These are phyloP conservation scores for Belgica antarctica DNA, from an alignment of 2,888 invertebrate genomes.

Conservation along the genomic window DNA sequence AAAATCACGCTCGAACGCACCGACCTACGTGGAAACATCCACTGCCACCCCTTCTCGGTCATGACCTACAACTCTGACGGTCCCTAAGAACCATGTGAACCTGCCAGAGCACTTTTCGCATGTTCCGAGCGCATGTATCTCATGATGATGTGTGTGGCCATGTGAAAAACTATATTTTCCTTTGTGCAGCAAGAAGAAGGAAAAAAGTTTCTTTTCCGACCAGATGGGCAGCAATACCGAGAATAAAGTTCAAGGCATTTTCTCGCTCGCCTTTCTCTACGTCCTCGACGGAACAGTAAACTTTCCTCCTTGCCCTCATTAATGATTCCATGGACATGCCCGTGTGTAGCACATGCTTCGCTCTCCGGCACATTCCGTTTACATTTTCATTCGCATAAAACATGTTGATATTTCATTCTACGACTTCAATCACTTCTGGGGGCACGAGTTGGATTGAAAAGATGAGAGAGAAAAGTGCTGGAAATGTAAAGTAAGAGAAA, in stretches of 20 bases:
- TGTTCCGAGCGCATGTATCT: neutral
- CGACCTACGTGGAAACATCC: too few relatives aligned
- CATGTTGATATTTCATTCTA: slow-evolving; percentile 17
- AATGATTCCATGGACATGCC: neutral
- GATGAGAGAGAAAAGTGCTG: neutral
- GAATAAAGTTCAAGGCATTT: slow-evolving; percentile 11
- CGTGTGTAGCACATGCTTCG: slow-evolving; percentile 5
- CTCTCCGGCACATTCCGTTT: neutral
- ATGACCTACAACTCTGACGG: too few relatives aligned
- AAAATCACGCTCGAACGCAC: too few relatives aligned
- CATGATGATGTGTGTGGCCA: neutral
- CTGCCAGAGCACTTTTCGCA: neutral
- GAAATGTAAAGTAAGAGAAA: slow-evolving; percentile 5
- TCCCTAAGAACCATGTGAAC: neutral
- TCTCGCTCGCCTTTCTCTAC: neutral
- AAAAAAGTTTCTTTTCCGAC: neutral
- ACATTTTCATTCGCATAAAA: neutral
- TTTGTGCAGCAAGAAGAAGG: too few relatives aligned
- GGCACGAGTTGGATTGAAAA: neutral
- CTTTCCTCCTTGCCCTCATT: slow-evolving; percentile 1
- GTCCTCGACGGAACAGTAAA: slow-evolving; percentile 1
- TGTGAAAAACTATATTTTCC: slow-evolving; percentile 5
- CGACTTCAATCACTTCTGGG: neutral
- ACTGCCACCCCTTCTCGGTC: too few relatives aligned
- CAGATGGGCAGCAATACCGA: neutral